Evolutionary conservation across 1,140 invertebrate species (phyloP).

Genomic region (Drosophila bipectinata): DNA sequence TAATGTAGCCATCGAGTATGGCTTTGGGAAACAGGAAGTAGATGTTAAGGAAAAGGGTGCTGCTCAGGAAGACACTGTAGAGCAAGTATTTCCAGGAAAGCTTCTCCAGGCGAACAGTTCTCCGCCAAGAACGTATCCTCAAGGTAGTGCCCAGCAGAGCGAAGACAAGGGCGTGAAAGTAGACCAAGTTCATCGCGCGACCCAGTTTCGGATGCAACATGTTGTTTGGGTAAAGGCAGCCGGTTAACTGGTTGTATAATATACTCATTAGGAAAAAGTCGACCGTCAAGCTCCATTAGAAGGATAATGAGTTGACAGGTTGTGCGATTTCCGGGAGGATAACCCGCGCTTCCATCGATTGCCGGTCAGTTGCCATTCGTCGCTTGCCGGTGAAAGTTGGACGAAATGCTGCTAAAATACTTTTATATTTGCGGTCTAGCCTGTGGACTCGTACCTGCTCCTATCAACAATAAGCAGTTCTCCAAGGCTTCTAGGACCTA

Average conservation of each 20-base stretch:
- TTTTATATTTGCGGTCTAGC: conserved; percentile 18
- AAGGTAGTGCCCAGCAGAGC: conserved; percentile 50
- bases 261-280: conserved; percentile 12
- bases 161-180: conserved; percentile 40
- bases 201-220: conserved; percentile 55
- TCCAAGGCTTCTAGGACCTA: conserved; percentile 1
- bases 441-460: conserved; percentile 32
- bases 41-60: conserved; percentile 11
- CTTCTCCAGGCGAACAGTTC: background rate
- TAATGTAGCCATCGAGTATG: conserved; percentile 38
- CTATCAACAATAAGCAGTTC: conserved; percentile 2
- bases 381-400: background rate
- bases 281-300: background rate
- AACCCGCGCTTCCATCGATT: conserved; percentile 1
- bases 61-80: conserved; percentile 30
- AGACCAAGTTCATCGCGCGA: conserved; percentile 28
- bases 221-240: background rate
- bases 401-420: conserved; percentile 26
- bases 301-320: conserved; percentile 1
- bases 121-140: background rate
- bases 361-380: background rate
- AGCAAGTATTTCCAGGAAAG: conserved; percentile 27
- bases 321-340: conserved; percentile 12
- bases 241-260: background rate
- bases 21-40: conserved; percentile 21